A percentile compares a stretch with the other conserved stretches of the same genome.
These are phyloP conservation scores for Listrodromus nycthemerus DNA, from an alignment of 2,888 invertebrate species.

Conservation along the genomic window DNA sequence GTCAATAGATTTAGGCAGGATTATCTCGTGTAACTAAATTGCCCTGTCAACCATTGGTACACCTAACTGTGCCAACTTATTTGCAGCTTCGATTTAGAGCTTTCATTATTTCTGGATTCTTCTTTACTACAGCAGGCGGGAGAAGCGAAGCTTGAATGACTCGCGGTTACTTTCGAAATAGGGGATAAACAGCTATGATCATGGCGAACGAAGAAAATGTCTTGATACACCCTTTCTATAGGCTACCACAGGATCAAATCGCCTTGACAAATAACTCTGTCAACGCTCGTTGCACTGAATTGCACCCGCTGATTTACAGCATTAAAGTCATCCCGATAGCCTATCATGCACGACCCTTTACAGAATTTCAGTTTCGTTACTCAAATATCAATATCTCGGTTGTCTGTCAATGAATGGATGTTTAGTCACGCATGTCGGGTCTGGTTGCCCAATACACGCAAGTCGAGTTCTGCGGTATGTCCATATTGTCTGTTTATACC, in stretches of 20 bases:
- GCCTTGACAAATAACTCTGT: neutral
- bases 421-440: neutral
- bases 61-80: neutral
- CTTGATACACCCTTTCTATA: neutral
- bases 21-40: neutral
- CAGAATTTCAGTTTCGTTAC: slow-evolving; percentile 1
- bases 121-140: neutral
- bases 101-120: slow-evolving; percentile 13
- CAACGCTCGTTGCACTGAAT: neutral
- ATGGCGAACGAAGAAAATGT: neutral
- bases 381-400: slow-evolving; percentile 4
- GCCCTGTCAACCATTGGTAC: neutral
- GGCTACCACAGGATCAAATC: neutral
- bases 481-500: slow-evolving; percentile 8
- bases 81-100: neutral
- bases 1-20: neutral
- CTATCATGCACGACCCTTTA: neutral
- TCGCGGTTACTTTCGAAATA: slow-evolving; percentile 10
- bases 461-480: neutral
- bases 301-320: neutral
- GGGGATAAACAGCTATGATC: neutral
- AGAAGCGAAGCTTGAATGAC: slow-evolving; percentile 16
- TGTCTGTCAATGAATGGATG: neutral
- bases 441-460: neutral
- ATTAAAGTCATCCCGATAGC: neutral